Evolutionary conservation across 2,888 invertebrate species (phyloP).

Genomic region (Eristalis arbustorum): DNA sequence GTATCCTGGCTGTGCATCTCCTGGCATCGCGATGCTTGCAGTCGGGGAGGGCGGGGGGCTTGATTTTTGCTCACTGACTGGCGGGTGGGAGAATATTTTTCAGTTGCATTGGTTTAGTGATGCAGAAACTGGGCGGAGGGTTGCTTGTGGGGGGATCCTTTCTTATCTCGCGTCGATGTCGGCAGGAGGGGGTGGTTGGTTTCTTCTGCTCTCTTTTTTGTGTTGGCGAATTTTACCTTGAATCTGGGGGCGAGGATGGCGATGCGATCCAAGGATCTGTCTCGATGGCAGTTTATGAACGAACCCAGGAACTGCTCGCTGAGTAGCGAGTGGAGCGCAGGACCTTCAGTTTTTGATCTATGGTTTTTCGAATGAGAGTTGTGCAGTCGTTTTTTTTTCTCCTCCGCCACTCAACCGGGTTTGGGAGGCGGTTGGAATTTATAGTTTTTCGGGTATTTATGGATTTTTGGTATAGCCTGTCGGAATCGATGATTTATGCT

Average conservation of each 20-base stretch:
- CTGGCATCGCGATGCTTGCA: conserved; percentile 37
- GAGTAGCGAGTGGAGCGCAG: conserved; percentile 21
- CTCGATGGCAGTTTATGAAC: conserved; percentile 64
- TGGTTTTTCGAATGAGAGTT: conserved; percentile 52
- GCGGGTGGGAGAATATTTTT: conserved; percentile 38
- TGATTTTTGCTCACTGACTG: too few relatives aligned
- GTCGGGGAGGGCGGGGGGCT: too few relatives aligned
- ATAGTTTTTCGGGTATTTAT: conserved; percentile 66
- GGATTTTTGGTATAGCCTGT: conserved; percentile 64
- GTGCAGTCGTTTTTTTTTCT: not conserved
- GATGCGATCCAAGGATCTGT: conserved; percentile 34
- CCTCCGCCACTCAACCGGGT: not conserved
- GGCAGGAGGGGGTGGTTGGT: not conserved
- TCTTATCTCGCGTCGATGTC: conserved; percentile 67
- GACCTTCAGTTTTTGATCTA: conserved; percentile 66
- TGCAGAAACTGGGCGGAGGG: conserved; percentile 47
- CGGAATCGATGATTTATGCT: conserved; percentile 63
- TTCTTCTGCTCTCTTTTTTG: conserved; percentile 9
- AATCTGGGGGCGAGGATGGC: conserved; percentile 21
- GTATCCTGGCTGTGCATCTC: conserved; percentile 29
- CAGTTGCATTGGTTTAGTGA: conserved; percentile 69
- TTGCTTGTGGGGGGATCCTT: conserved; percentile 35
- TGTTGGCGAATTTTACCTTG: not conserved
- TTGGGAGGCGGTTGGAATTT: conserved; percentile 32
- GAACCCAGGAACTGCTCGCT: not conserved